These are phyloP conservation scores for Meta bourneti DNA, from an alignment of 2,888 invertebrate genomes.

Conservation along the genomic window DNA sequence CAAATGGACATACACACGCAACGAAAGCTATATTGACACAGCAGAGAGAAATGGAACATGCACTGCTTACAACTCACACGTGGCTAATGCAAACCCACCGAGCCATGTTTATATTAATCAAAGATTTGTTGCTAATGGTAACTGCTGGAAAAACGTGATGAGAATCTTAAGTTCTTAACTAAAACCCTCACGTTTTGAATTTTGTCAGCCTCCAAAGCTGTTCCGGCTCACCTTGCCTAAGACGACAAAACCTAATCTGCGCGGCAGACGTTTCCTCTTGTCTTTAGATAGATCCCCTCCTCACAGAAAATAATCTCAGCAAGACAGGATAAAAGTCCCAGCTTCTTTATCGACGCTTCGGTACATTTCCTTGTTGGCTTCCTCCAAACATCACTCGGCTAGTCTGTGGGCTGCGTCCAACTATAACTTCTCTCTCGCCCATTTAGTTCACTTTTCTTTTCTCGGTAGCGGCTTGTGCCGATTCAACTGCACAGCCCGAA, in stretches of 20 bases:
- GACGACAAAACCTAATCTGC: not conserved
- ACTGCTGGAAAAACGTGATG: no score
- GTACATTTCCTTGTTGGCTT: slow-evolving; percentile 26
- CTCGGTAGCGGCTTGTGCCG: not conserved
- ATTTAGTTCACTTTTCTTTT: slow-evolving; percentile 62
- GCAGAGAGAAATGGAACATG: no score
- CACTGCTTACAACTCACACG: no score
- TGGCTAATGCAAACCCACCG: no score
- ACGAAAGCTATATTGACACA: no score
- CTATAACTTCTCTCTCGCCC: slow-evolving; percentile 35
- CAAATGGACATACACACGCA: no score
- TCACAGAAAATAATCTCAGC: not conserved
- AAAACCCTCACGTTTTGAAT: no score
- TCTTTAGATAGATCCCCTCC: not conserved
- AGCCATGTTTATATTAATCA: no score
- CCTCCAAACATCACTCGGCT: no score
- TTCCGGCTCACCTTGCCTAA: not conserved
- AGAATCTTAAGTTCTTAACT: no score
- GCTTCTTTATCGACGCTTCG: slow-evolving; percentile 27
- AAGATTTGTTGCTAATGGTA: no score
- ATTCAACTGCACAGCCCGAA: slow-evolving; percentile 52
- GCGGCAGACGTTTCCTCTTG: not conserved
- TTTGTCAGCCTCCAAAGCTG: no score
- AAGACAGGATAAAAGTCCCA: not conserved
- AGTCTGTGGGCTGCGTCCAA: not conserved